Percentiles rank a stretch among this genome's conserved stretches.
phyloP scores from a whole-genome alignment of 2,113 vertebrate genomes.

The Esox niger region DNA sequence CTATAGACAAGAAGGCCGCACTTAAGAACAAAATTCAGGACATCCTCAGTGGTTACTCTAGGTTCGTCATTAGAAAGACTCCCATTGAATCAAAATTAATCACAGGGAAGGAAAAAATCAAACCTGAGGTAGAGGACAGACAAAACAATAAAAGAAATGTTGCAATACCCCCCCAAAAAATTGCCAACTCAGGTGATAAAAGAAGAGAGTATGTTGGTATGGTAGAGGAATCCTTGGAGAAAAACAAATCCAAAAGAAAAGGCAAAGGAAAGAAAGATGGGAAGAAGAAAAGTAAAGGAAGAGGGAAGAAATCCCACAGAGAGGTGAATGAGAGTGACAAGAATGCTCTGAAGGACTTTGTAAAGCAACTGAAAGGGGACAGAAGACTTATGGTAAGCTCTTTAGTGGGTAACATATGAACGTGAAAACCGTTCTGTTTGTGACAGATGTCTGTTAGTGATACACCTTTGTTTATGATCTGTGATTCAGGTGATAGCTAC shows the following conservation, averaged over 20 bases:
- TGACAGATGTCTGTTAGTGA: not conserved
- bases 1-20: slow-evolving; percentile 60
- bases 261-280: slow-evolving; percentile 69
- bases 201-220: slow-evolving; percentile 19
- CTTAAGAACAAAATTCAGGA: slow-evolving; percentile 69
- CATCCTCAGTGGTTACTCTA: slow-evolving; percentile 68
- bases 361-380: slow-evolving; percentile 60
- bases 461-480: slow-evolving; percentile 22
- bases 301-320: slow-evolving; percentile 64
- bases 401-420: not conserved
- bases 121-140: not conserved
- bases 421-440: not conserved
- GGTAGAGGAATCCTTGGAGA: slow-evolving; percentile 23
- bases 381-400: slow-evolving; percentile 74
- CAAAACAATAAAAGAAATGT: not conserved
- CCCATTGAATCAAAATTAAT: slow-evolving; percentile 9
- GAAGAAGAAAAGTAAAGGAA: slow-evolving; percentile 67
- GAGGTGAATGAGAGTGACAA: slow-evolving; percentile 60
- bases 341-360: slow-evolving; percentile 57
- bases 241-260: slow-evolving; percentile 59
- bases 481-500: slow-evolving; percentile 68
- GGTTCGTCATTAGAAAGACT: slow-evolving; percentile 71
- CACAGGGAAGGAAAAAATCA: not conserved
- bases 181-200: not conserved
- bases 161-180: slow-evolving; percentile 17